Conservation (phyloP, 2,113 vertebrate genomes). For the Corydoras sp. region DNA sequence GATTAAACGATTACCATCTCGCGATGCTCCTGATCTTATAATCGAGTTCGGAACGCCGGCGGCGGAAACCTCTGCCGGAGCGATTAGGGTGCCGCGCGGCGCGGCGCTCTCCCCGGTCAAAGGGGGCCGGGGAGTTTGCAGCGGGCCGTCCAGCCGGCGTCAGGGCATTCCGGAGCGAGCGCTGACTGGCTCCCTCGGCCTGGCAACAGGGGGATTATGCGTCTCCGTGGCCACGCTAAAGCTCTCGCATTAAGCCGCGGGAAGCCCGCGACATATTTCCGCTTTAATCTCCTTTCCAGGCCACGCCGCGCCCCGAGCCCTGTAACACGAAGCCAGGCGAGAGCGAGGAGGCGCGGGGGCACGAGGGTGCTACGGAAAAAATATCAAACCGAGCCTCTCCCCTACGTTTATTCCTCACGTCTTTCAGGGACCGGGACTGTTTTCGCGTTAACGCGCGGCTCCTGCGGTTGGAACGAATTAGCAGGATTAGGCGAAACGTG, state of each 20-base stretch:
- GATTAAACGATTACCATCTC: slow-evolving; percentile 76
- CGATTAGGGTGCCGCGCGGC: slow-evolving; percentile 68
- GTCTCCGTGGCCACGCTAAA: slow-evolving; percentile 27
- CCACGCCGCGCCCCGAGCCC: slow-evolving; percentile 11
- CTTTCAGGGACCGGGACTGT: neutral
- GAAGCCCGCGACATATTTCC: slow-evolving; percentile 31
- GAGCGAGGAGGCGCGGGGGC: neutral
- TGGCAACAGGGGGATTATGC: slow-evolving; percentile 29
- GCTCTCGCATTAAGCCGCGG: slow-evolving; percentile 21
- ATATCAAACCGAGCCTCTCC: neutral
- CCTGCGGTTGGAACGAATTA: neutral
- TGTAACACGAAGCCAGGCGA: slow-evolving; percentile 1
- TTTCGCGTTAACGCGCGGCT: neutral
- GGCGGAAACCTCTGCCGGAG: slow-evolving; percentile 56
- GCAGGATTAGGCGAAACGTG: neutral
- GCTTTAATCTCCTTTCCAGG: slow-evolving; percentile 30
- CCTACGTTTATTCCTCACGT: neutral
- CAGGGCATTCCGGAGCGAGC: slow-evolving; percentile 25
- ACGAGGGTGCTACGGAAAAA: too few species aligned
- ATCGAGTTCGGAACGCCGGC: slow-evolving; percentile 72
- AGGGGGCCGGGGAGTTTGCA: slow-evolving; percentile 25
- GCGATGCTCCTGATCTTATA: slow-evolving; percentile 69
- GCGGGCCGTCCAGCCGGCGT: slow-evolving; percentile 5
- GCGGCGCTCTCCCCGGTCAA: slow-evolving; percentile 34
- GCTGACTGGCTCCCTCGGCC: slow-evolving; percentile 13